Conservation (phyloP, 2,888 invertebrate genomes). For the Euproctis similis region DNA sequence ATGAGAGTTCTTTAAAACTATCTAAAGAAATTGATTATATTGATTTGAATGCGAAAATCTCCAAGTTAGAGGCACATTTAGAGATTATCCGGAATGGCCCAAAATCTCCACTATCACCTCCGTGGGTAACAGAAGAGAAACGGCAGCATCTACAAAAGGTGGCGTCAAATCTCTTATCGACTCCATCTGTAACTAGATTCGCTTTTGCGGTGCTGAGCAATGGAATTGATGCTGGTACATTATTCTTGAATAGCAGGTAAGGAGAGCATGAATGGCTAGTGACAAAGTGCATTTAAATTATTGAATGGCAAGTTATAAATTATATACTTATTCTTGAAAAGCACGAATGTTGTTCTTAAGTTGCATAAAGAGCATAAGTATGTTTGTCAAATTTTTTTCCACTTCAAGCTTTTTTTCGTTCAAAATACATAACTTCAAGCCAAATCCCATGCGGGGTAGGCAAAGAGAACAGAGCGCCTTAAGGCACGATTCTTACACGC, state of each 20-base stretch:
- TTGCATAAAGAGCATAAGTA: too few relatives aligned
- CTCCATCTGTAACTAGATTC: conserved; percentile 48
- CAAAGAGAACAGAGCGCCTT: too few relatives aligned
- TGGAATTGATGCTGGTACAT: conserved; percentile 54
- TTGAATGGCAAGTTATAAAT: too few relatives aligned
- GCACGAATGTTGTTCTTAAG: too few relatives aligned
- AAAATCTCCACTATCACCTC: conserved; percentile 36
- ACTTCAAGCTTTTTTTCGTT: too few relatives aligned
- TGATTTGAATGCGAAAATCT: conserved; percentile 33
- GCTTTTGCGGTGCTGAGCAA: conserved; percentile 53
- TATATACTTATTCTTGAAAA: too few relatives aligned
- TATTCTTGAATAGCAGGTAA: conserved; percentile 61
- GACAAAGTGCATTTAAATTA: too few relatives aligned
- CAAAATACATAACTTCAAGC: too few relatives aligned
- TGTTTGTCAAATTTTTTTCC: too few relatives aligned
- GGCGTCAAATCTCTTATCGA: conserved; percentile 38
- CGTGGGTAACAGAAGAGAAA: conserved; percentile 52
- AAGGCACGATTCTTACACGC: too few relatives aligned
- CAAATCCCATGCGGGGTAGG: too few relatives aligned
- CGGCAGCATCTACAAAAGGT: conserved; percentile 30
- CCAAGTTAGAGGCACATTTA: conserved; percentile 32
- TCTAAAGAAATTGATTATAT: conserved; percentile 44
- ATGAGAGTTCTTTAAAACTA: conserved; percentile 36
- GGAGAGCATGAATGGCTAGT: too few relatives aligned
- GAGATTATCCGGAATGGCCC: conserved; percentile 36